Percentiles rank a stretch among this genome's conserved stretches.
Conservation (phyloP, 2,113 vertebrate species). For the Asarcornis scutulata region DNA sequence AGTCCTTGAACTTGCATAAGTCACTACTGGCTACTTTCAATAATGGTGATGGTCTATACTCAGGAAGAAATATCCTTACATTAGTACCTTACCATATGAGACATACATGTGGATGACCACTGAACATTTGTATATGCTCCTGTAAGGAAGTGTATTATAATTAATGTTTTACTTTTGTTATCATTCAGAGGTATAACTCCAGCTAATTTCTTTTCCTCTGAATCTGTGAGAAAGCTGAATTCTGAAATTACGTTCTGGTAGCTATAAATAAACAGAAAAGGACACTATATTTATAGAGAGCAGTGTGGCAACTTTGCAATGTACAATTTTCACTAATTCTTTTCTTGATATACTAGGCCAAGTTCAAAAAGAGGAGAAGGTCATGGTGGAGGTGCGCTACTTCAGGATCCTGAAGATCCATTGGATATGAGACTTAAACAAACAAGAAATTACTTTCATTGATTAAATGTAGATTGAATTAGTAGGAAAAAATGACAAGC, state of each 20-base stretch:
- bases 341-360: slow-evolving; percentile 32
- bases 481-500: slow-evolving; percentile 82
- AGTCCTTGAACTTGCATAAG: slow-evolving; percentile 91
- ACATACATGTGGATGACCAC: slow-evolving; percentile 6
- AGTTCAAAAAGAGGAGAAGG: slow-evolving; percentile 62
- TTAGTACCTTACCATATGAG: neutral
- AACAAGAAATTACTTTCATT: slow-evolving; percentile 89
- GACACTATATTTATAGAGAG: neutral
- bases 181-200: neutral
- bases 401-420: slow-evolving; percentile 74
- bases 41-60: slow-evolving; percentile 74
- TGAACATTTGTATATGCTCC: neutral
- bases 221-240: neutral
- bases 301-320: neutral
- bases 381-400: slow-evolving; percentile 67
- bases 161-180: neutral
- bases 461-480: slow-evolving; percentile 91
- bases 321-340: slow-evolving; percentile 34
- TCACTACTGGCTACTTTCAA: slow-evolving; percentile 78
- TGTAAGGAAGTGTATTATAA: neutral
- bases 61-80: slow-evolving; percentile 63
- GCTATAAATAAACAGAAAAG: neutral
- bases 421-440: slow-evolving; percentile 85
- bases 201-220: neutral
- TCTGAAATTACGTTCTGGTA: neutral